Evolutionary conservation across 64 coral and sea anemone genomes (phyloP).

Genomic region (Stichodactyla helianthus): DNA sequence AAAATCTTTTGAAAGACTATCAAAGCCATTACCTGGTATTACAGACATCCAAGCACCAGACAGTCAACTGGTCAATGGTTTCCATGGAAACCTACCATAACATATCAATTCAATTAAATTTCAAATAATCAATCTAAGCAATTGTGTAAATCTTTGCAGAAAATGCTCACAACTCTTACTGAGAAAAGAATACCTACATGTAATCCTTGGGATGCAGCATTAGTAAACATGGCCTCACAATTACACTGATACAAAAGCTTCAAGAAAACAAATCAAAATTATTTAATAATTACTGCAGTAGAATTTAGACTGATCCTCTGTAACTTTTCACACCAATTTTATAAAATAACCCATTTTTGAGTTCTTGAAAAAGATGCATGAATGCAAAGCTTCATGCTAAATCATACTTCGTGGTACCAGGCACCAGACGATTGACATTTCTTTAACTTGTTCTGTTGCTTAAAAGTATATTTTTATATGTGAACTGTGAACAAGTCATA

Average conservation of each 20-base stretch:
- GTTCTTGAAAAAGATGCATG: too few relatives aligned
- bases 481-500: too few relatives aligned
- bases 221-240: slow-evolving; percentile 40
- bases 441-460: too few relatives aligned
- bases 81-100: slow-evolving; percentile 15
- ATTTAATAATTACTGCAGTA: too few relatives aligned
- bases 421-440: too few relatives aligned
- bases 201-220: slow-evolving; percentile 4
- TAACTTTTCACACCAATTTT: too few relatives aligned
- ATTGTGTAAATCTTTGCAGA: too few relatives aligned
- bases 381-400: too few relatives aligned
- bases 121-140: not conserved
- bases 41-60: slow-evolving; percentile 15
- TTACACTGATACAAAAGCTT: slow-evolving; percentile 34
- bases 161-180: not conserved
- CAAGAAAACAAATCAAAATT: not conserved
- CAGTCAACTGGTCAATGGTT: slow-evolving; percentile 17
- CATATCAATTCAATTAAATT: not conserved
- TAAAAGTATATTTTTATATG: too few relatives aligned
- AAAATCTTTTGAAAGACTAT: not conserved
- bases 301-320: too few relatives aligned
- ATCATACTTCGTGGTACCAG: too few relatives aligned
- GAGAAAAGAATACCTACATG: slow-evolving; percentile 15
- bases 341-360: too few relatives aligned
- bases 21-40: not conserved